Evolutionary conservation across 2,888 invertebrate genomes (phyloP).

Genomic region (Schizaphis graminum): DNA sequence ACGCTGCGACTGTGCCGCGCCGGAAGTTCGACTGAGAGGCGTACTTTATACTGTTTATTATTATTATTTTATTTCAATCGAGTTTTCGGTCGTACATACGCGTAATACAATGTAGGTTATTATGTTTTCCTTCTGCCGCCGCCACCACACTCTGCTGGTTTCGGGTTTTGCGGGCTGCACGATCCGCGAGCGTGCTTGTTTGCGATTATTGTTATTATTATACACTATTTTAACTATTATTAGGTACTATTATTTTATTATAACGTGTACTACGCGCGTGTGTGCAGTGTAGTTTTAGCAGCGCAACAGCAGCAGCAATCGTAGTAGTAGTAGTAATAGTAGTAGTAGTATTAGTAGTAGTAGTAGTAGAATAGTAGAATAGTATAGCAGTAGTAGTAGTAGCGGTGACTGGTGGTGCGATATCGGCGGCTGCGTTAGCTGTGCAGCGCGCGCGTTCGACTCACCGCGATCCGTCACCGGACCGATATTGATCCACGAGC

Average conservation of each 20-base stretch:
- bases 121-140: neutral
- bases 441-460: constrained; percentile 35
- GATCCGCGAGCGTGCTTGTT: too few relatives aligned
- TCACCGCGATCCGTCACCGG: constrained; percentile 52
- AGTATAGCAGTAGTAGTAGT: neutral
- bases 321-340: neutral
- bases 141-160: neutral
- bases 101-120: neutral
- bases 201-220: neutral
- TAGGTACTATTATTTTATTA: neutral
- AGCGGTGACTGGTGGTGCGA: neutral
- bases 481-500: constrained; percentile 62
- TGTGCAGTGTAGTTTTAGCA: neutral
- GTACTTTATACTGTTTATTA: neutral
- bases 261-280: neutral
- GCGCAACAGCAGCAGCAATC: neutral
- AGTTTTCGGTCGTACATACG: neutral
- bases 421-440: constrained; percentile 23
- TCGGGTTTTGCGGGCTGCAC: neutral
- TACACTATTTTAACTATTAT: neutral
- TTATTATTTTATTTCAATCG: neutral
- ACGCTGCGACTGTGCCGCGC: neutral
- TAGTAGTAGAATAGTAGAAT: neutral
- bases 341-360: neutral
- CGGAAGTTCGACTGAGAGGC: neutral